Evolutionary conservation across 2,888 invertebrate genomes (phyloP).

Genomic region (Blastobasis adustella): DNA sequence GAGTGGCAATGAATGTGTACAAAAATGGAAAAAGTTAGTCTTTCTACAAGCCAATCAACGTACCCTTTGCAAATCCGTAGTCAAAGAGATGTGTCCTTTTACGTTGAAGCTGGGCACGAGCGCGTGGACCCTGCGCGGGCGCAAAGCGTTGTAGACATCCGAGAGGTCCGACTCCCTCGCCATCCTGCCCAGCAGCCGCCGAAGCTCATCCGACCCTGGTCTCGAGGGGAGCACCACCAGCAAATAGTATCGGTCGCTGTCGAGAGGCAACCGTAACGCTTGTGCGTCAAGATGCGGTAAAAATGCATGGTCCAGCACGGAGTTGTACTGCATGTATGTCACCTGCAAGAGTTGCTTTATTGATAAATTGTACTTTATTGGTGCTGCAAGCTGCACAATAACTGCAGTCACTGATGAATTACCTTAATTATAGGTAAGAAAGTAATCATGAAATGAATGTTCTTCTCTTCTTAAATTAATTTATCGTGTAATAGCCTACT

Average conservation of each 20-base stretch:
- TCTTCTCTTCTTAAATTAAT: too few relatives aligned
- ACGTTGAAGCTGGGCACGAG: conserved; percentile 87
- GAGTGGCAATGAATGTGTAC: too few relatives aligned
- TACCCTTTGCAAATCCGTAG: conserved; percentile 88
- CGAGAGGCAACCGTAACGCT: conserved; percentile 84
- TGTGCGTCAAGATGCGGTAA: conserved; percentile 82
- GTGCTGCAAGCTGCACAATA: too few relatives aligned
- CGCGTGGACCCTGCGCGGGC: conserved; percentile 82
- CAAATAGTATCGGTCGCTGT: conserved; percentile 86
- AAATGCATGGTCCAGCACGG: conserved; percentile 84
- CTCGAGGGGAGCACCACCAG: conserved; percentile 82
- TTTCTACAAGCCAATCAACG: conserved; percentile 21
- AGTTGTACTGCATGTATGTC: conserved; percentile 84
- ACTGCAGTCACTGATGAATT: too few relatives aligned
- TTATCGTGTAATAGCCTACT: too few relatives aligned
- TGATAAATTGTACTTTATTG: too few relatives aligned
- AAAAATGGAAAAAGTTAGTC: too few relatives aligned
- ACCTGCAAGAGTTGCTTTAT: conserved; percentile 44
- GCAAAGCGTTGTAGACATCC: conserved; percentile 79
- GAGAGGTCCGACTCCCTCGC: conserved; percentile 77
- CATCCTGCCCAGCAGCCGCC: conserved; percentile 78
- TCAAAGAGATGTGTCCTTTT: conserved; percentile 85
- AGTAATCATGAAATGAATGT: too few relatives aligned
- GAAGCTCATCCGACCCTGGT: conserved; percentile 75
- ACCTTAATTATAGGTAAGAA: too few relatives aligned